Evolutionary conservation across 2,888 invertebrate genomes (phyloP).

Genomic region (Drosophila greeni): DNA sequence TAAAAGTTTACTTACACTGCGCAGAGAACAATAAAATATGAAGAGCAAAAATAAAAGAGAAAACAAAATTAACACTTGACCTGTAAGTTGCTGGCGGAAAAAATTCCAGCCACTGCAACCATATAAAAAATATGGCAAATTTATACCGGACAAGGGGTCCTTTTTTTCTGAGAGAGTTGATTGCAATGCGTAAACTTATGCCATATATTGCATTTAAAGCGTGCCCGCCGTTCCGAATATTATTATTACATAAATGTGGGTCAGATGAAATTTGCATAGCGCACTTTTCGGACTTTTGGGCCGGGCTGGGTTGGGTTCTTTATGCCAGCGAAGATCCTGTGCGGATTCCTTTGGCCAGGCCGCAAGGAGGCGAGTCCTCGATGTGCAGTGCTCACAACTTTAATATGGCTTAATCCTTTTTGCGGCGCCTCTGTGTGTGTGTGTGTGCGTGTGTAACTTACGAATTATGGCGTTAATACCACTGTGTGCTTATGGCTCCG

Average conservation of each 20-base stretch:
- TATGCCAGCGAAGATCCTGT: conserved; percentile 17
- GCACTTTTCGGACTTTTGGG: conserved; percentile 40
- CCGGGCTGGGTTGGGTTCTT: conserved; percentile 1
- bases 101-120: conserved; percentile 14
- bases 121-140: conserved; percentile 49
- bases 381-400: conserved; percentile 63
- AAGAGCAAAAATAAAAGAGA: conserved; percentile 10
- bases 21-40: conserved; percentile 11
- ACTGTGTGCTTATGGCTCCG: conserved; percentile 59
- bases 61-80: conserved; percentile 61
- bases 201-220: conserved; percentile 49
- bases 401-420: conserved; percentile 66
- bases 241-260: conserved; percentile 50
- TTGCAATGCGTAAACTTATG: conserved; percentile 37
- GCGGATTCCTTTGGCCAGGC: conserved; percentile 48
- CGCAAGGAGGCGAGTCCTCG: conserved; percentile 54
- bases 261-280: conserved; percentile 46
- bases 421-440: conserved; percentile 42
- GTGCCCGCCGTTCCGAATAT: conserved; percentile 31
- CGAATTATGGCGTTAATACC: conserved; percentile 72
- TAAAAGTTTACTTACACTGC: conserved; percentile 51
- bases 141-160: conserved; percentile 42
- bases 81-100: conserved; percentile 49
- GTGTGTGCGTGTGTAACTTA: conserved; percentile 45
- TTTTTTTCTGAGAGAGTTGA: neutral